These are phyloP conservation scores for Scleropages formosus DNA, from an alignment of 2,797 vertebrate species.

Conservation along the genomic window DNA sequence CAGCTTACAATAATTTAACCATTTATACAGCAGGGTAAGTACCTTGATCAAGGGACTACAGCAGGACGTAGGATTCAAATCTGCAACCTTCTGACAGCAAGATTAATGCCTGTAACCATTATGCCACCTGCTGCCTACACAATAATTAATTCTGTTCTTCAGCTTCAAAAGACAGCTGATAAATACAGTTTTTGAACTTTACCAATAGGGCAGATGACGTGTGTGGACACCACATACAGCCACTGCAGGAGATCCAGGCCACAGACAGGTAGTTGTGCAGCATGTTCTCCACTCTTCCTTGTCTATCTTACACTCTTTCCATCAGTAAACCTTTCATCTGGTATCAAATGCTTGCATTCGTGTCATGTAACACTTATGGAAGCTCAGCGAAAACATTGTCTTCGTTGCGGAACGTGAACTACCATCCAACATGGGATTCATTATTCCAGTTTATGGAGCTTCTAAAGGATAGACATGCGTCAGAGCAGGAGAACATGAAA, in stretches of 20 bases:
- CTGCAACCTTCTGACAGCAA: too few species aligned
- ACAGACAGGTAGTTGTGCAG: conserved; percentile 34
- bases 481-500: too few species aligned
- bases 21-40: too few species aligned
- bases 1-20: too few species aligned
- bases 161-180: too few species aligned
- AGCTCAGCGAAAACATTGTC: conserved; percentile 38
- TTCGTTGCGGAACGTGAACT: conserved; percentile 34
- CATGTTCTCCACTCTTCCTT: conserved; percentile 47
- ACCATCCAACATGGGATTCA: not conserved
- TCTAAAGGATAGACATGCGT: not conserved
- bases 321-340: conserved; percentile 38
- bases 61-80: too few species aligned
- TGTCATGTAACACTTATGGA: conserved; percentile 47
- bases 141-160: too few species aligned
- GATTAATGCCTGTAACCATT: too few species aligned
- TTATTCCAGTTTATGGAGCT: not conserved
- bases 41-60: too few species aligned
- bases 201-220: too few species aligned
- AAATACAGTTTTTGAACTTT: too few species aligned
- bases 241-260: conserved; percentile 40
- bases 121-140: too few species aligned
- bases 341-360: conserved; percentile 37
- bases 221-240: conserved; percentile 42
- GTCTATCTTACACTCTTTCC: conserved; percentile 42